Conservation (phyloP, 2,113 vertebrate genomes). For the Alethe castanea region DNA sequence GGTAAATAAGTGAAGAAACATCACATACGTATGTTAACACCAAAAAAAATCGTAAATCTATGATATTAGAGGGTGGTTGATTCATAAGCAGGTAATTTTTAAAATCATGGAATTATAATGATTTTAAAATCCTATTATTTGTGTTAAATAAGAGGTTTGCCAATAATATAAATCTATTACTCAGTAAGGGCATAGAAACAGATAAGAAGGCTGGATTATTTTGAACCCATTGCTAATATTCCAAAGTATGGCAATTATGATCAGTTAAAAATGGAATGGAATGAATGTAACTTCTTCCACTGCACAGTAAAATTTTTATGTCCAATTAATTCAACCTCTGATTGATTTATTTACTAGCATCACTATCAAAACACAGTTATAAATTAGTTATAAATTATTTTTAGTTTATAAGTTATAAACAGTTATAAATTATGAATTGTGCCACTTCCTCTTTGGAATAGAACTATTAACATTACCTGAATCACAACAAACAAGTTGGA, state of each 20-base stretch:
- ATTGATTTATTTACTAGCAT: not conserved
- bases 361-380: not conserved
- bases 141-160: not conserved
- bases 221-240: not conserved
- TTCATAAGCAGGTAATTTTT: not conserved
- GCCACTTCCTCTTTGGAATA: not conserved
- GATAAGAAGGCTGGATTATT: not conserved
- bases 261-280: not conserved
- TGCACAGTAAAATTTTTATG: not conserved
- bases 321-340: not conserved
- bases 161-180: not conserved
- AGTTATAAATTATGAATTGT: not conserved
- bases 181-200: not conserved
- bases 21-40: not conserved
- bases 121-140: not conserved
- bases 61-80: not conserved
- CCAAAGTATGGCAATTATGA: not conserved
- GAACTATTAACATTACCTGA: not conserved
- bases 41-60: not conserved
- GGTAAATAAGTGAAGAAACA: not conserved
- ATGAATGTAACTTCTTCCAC: not conserved
- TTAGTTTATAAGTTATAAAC: too few relatives aligned
- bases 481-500: not conserved
- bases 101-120: not conserved
- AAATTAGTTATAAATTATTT: not conserved